Conservation (phyloP, 2,888 invertebrate genomes). For the Apamea monoglypha region DNA sequence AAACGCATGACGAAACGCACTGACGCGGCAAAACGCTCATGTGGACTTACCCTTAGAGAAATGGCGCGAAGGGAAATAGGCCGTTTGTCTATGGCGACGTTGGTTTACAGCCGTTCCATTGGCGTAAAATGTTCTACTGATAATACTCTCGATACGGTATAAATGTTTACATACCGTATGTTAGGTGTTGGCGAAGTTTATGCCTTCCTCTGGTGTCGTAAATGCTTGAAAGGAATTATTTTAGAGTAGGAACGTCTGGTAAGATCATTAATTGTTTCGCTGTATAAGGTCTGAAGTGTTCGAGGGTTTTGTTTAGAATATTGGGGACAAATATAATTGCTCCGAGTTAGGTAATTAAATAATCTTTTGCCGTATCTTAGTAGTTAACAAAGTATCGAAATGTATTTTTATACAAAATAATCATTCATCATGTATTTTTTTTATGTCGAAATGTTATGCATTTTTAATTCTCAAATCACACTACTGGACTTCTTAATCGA, state of each 20-base stretch:
- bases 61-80: conserved; percentile 62
- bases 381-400: background rate
- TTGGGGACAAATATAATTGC: background rate
- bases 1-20: conserved; percentile 6
- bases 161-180: conserved; percentile 44
- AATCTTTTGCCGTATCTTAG: background rate
- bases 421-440: background rate
- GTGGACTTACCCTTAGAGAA: conserved; percentile 42
- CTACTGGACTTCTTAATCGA: too few relatives aligned
- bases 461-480: background rate
- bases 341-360: background rate
- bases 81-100: conserved; percentile 62
- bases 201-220: conserved; percentile 30
- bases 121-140: conserved; percentile 45
- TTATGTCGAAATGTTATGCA: background rate
- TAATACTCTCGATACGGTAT: conserved; percentile 48
- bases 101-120: conserved; percentile 55
- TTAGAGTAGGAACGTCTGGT: background rate
- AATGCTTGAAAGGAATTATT: conserved; percentile 31
- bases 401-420: background rate
- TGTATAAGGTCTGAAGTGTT: background rate
- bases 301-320: background rate
- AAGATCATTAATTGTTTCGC: conserved; percentile 25
- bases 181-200: conserved; percentile 33
- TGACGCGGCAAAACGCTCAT: conserved; percentile 27